Evolutionary conservation across 2,888 invertebrate species (phyloP), one percentile per base, ranked within the genome.

Genomic region (Euplagia quadripunctaria): DNA sequence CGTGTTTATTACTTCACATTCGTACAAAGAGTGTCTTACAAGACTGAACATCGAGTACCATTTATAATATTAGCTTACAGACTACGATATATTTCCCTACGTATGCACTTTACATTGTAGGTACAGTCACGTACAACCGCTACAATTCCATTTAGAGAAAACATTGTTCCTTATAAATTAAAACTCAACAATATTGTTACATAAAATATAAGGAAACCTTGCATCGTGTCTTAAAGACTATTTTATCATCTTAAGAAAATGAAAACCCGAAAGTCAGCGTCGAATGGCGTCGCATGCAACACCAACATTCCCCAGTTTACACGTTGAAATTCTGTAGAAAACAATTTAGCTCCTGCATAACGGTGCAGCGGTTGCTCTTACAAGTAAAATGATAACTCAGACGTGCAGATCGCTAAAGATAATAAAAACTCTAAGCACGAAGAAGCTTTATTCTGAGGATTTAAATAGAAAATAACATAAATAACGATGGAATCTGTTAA

Each of bases 301-400:
- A 69, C 73, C 68, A 64, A 80, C 82, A 82, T 82, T 82, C 82
- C 41, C 58, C 58, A 70, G 65, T 78, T 82, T 82, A 82, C 82
- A 84, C 78, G 84, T 82, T 80, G 78, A 78, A 82, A 69, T 82
- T 82, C 81, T 74, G 76, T 65, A 76, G 78, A 80, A 84, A 82
- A 84, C 82, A 82, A 82, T 82, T 84, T 76, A 68, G 80, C 68
- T 68, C 52, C 80, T 74, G 70, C 63, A 72, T 78, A 75, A 78
- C 78, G 71, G 74, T 71, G 70, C 73, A 79, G 71, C 66, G 77
- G 72, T 78, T 80, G 82, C 61, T 84, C 76, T 82, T 74, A 43
- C 72, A 78, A 82, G 78, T n/a, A 73, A 82, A 80, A 75, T 72
- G 70, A 69, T 68, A 72, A 67, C 67, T 73, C 82, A 84, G 76